Evolutionary conservation across 2,797 vertebrate species (phyloP).

Genomic region (Megalops cyprinoides): DNA sequence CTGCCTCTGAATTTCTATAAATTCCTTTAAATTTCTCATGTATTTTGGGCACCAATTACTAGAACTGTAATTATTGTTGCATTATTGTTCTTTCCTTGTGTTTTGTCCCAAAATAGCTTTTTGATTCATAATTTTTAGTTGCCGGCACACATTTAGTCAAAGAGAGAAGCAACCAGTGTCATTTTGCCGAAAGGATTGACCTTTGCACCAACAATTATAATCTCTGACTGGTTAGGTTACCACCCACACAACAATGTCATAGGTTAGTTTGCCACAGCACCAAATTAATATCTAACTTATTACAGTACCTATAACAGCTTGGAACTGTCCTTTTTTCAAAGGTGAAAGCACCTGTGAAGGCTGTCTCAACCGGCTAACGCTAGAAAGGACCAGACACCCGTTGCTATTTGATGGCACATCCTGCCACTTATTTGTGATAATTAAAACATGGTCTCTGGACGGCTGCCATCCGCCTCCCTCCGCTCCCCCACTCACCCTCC

Average conservation of each 20-base stretch:
- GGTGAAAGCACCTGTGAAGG: background rate
- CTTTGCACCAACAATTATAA: background rate
- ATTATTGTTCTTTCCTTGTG: no score
- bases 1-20: background rate
- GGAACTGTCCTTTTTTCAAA: background rate
- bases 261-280: background rate
- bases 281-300: background rate
- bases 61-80: no score
- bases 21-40: background rate
- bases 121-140: no score
- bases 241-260: background rate
- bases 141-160: no score
- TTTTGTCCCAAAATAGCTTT: no score
- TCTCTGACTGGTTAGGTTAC: background rate
- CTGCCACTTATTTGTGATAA: constrained; percentile 17
- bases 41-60: no score
- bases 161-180: no score
- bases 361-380: background rate
- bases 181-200: no score
- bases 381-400: background rate
- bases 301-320: background rate
- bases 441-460: background rate
- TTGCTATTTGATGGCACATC: background rate
- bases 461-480: background rate
- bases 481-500: background rate